These are phyloP conservation scores for Chloroclysta siterata DNA, from an alignment of 2,888 invertebrate genomes.

Conservation along the genomic window DNA sequence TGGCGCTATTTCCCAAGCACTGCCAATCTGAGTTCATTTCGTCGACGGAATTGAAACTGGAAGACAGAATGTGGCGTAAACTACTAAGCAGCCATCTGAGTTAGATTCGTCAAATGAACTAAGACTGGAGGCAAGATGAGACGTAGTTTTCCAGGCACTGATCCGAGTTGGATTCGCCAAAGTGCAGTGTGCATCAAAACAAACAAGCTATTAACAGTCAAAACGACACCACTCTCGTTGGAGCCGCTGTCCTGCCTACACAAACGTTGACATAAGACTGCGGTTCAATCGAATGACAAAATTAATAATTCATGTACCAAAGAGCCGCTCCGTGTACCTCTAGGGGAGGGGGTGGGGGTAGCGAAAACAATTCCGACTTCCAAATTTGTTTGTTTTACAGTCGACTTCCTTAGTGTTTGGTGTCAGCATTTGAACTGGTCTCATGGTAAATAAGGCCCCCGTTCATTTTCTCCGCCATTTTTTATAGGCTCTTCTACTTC, in stretches of 20 bases:
- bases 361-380: conserved; percentile 38
- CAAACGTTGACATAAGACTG: conserved; percentile 31
- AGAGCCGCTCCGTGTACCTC: conserved; percentile 18
- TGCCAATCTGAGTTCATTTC: no score
- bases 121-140: no score
- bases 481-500: no score
- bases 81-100: no score
- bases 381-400: conserved; percentile 34
- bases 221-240: not conserved
- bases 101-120: no score
- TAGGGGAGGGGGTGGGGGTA: conserved; percentile 12
- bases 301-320: conserved; percentile 37
- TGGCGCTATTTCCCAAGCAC: no score
- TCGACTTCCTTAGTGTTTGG: conserved; percentile 16
- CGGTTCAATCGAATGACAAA: conserved; percentile 25
- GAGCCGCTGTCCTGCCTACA: conserved; percentile 1
- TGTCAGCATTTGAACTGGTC: conserved; percentile 5
- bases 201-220: not conserved
- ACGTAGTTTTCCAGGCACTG: no score
- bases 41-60: no score
- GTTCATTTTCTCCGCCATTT: no score
- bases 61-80: no score
- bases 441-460: conserved; percentile 2
- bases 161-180: not conserved
- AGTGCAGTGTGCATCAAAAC: not conserved